Evolutionary conservation across 2,888 invertebrate species (phyloP).

Genomic region (Hirtodrosophila histrioides): DNA sequence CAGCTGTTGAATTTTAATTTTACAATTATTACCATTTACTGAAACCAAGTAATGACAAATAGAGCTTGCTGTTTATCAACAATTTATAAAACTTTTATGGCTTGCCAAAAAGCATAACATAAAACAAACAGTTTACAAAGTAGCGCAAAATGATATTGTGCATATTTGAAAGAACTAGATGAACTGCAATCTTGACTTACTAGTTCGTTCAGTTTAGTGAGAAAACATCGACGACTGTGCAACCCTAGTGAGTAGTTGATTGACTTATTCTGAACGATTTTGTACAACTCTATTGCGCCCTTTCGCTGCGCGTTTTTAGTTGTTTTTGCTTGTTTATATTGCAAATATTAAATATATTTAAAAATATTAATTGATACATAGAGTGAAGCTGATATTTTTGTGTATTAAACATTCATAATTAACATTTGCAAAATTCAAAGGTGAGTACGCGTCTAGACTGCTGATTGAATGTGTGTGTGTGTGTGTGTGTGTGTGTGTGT

Average conservation of each 20-base stretch:
- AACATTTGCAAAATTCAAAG: constrained; percentile 31
- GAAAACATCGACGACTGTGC: too few relatives aligned
- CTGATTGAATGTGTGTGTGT: constrained; percentile 3
- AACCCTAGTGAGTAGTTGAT: too few relatives aligned
- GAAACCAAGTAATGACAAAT: too few relatives aligned
- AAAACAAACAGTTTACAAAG: too few relatives aligned
- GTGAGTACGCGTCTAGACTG: constrained; percentile 45
- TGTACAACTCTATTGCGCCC: constrained; percentile 22
- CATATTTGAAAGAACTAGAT: constrained; percentile 1
- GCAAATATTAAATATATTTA: constrained; percentile 34
- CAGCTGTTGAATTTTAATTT: too few relatives aligned
- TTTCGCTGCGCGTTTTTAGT: constrained; percentile 64
- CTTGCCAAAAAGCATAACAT: too few relatives aligned
- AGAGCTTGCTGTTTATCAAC: too few relatives aligned
- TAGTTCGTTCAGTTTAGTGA: constrained; percentile 7
- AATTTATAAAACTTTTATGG: too few relatives aligned
- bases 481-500: constrained; percentile 12
- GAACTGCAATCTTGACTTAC: background rate
- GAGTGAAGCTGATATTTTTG: constrained; percentile 12
- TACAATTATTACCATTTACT: too few relatives aligned
- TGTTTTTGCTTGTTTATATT: constrained; percentile 63
- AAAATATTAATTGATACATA: constrained; percentile 12
- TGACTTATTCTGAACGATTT: constrained; percentile 3
- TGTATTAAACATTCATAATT: constrained; percentile 3
- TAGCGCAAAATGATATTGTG: too few relatives aligned